Evolutionary conservation across 2,888 invertebrate genomes (phyloP).

Genomic region (Heliconius erato): DNA sequence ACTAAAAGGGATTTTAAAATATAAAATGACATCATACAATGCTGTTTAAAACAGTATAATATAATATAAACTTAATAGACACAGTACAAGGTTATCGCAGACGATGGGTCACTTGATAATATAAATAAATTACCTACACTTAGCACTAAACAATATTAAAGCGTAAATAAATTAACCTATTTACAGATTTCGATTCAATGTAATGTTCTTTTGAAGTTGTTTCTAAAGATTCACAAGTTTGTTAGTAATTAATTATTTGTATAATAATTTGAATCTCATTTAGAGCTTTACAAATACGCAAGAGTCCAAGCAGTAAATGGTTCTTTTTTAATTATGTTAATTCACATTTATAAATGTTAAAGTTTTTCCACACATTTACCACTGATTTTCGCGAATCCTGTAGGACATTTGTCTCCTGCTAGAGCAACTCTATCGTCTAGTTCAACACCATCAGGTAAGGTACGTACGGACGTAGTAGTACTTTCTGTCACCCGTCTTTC

Average conservation of each 20-base stretch:
- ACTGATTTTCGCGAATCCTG: constrained; percentile 43
- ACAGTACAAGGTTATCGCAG: constrained; percentile 18
- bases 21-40: constrained; percentile 8
- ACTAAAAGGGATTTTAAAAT: background rate
- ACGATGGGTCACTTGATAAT: constrained; percentile 2
- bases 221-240: constrained; percentile 8
- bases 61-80: constrained; percentile 18
- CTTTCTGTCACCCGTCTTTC: background rate
- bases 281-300: background rate
- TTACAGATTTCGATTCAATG: constrained; percentile 15
- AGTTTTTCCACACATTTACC: constrained; percentile 44
- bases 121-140: constrained; percentile 18
- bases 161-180: constrained; percentile 18
- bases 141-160: background rate
- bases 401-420: constrained; percentile 44
- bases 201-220: constrained; percentile 3
- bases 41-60: constrained; percentile 7
- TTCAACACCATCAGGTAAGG: constrained; percentile 3
- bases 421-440: constrained; percentile 47
- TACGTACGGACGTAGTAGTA: background rate
- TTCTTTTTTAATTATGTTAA: background rate
- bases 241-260: constrained; percentile 7
- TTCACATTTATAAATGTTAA: constrained; percentile 1
- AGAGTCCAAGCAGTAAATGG: background rate
- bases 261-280: background rate